Evolutionary conservation across 1,140 invertebrate genomes (phyloP).

Genomic region (Cydia amplana): DNA sequence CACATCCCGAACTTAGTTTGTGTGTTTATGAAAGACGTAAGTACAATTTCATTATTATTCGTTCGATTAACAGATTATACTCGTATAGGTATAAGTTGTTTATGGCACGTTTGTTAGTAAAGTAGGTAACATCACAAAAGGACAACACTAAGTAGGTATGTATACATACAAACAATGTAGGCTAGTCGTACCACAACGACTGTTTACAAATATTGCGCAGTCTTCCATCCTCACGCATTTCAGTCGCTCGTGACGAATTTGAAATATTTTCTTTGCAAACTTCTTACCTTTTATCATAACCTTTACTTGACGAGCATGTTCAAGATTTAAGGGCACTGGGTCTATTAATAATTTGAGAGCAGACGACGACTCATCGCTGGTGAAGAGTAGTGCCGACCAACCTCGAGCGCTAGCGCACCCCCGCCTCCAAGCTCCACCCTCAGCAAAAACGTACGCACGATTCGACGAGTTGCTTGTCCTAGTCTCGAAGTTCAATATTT

Average conservation of each 20-base stretch:
- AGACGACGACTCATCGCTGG: slow-evolving; percentile 48
- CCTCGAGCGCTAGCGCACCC: slow-evolving; percentile 48
- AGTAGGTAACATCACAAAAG: not conserved
- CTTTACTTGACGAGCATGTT: slow-evolving; percentile 62
- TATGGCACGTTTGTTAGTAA: too few relatives aligned
- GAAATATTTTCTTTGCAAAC: not conserved
- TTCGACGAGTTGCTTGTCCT: slow-evolving; percentile 60
- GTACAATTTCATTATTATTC: too few relatives aligned
- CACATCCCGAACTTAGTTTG: too few relatives aligned
- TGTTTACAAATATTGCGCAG: not conserved
- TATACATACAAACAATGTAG: not conserved
- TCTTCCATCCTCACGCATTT: not conserved
- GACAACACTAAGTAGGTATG: not conserved
- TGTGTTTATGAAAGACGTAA: too few relatives aligned
- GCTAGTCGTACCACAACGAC: not conserved
- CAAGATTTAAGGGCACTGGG: slow-evolving; percentile 61
- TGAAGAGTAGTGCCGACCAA: slow-evolving; percentile 63
- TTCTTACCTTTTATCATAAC: slow-evolving; percentile 63
- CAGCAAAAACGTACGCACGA: slow-evolving; percentile 58
- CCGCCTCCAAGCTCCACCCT: slow-evolving; percentile 50
- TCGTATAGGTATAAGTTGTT: too few relatives aligned
- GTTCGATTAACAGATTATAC: too few relatives aligned
- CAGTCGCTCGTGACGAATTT: not conserved
- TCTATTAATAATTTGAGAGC: slow-evolving; percentile 61
- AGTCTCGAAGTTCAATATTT: slow-evolving; percentile 67